Base-by-base conservation (phyloP, 2,888 invertebrate species). In the Oxyteleia sp. region DNA sequence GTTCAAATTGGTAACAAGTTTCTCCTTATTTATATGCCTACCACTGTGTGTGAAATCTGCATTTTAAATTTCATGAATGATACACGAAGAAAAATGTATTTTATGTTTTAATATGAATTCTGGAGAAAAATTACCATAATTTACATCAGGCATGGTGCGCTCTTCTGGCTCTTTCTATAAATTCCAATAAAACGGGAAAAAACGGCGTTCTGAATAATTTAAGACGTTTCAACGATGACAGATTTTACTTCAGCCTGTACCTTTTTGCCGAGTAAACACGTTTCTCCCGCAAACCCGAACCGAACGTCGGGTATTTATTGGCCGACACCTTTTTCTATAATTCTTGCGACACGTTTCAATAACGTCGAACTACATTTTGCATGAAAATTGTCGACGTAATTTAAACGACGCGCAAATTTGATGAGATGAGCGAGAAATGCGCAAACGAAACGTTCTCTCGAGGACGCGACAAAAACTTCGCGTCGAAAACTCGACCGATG, bases 1-100 rank as follows among this genome's bases (percentile, higher is more conserved):
- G 68, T 72, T 80, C 16, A 66, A 80, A 80, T 72, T 64, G 64
- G 71, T 79, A 79, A 79, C 79, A 55, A 79, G 79, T 80, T 71
- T 80, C 66, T 80, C 57, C 66, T 72, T 80, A 80, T 80, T 80
- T 66, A 72, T 57, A 80, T 72, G 79, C 49, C 59, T 35, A 49
- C 79, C 57, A 53, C 51, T 71, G 64, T 64, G 59, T 32, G 43
- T 66, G 23, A 71, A 80, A 80, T 79, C 79, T 79, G 79, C 79
- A 79, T 71, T 79, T 71, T 55, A 79, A 79, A 79, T 79, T 66
- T 57, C 64, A 26, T 47, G 79, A 79, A 64, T 79, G 79, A 71
- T 71, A 71, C 64, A 41, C 71, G 64, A 43, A 71, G 79, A 72
- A 71, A 79, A 79, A 79, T 79, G 57, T 72, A 61, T 79, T 79